phyloP scores from a whole-genome alignment of 2,797 vertebrate genomes.

The Labeo calbasu region DNA sequence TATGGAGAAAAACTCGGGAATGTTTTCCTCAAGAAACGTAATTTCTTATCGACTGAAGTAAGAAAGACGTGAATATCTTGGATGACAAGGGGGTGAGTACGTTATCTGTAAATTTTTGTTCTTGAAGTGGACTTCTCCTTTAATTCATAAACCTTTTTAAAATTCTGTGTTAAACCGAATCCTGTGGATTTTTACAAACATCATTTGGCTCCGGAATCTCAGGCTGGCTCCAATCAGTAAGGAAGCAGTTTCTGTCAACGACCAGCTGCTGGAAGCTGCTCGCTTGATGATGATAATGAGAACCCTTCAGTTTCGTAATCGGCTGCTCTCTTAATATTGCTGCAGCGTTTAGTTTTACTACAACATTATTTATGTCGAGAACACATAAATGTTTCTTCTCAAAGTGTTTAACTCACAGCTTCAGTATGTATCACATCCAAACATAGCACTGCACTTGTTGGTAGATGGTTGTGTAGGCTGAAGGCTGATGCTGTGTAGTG shows the following conservation, averaged over 20 bases:
- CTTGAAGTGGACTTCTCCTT: too few relatives aligned
- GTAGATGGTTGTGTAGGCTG: background rate
- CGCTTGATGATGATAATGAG: conserved; percentile 43
- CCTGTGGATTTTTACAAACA: conserved; percentile 18
- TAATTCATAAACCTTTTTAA: conserved; percentile 1
- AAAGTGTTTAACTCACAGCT: background rate
- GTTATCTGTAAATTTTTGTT: too few relatives aligned
- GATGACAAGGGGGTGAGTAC: too few relatives aligned
- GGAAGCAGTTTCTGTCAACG: conserved; percentile 36
- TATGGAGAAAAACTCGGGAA: too few relatives aligned
- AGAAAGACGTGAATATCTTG: too few relatives aligned
- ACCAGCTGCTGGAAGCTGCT: conserved; percentile 43
- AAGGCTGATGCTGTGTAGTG: background rate
- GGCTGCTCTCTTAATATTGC: conserved; percentile 22
- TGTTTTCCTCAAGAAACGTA: too few relatives aligned
- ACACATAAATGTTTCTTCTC: conserved; percentile 34
- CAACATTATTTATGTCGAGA: conserved; percentile 25
- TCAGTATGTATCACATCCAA: background rate
- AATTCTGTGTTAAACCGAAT: conserved; percentile 7
- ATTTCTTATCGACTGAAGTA: too few relatives aligned
- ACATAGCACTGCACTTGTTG: conserved; percentile 3
- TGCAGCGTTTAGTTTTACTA: conserved; percentile 1
- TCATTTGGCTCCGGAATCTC: conserved; percentile 28
- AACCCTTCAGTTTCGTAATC: conserved; percentile 44
- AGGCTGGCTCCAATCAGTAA: conserved; percentile 42